These are phyloP conservation scores for Leptopilina boulardi DNA, from an alignment of 1,140 invertebrate species.

Conservation along the genomic window DNA sequence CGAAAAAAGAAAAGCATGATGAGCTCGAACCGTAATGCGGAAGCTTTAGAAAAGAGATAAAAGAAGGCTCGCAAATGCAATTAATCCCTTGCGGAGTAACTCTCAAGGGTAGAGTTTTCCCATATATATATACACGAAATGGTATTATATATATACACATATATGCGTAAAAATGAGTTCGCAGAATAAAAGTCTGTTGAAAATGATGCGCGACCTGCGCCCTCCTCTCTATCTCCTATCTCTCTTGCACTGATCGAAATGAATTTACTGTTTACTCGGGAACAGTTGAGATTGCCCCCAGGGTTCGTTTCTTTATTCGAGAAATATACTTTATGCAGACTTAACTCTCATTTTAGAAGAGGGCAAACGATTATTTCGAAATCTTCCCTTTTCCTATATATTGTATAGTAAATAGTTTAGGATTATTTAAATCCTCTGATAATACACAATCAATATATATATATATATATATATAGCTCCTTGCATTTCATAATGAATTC, in stretches of 20 bases:
- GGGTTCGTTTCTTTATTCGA: slow-evolving; percentile 44
- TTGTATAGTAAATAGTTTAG: slow-evolving; percentile 15
- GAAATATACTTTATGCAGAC: slow-evolving; percentile 46
- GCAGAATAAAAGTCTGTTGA: slow-evolving; percentile 47
- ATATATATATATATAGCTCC: background rate
- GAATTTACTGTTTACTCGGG: slow-evolving; percentile 63
- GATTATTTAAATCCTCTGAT: slow-evolving; percentile 13
- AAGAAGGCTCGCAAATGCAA: slow-evolving; percentile 57
- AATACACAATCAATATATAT: background rate
- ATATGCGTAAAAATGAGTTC: slow-evolving; percentile 44
- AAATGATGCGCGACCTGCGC: slow-evolving; percentile 43
- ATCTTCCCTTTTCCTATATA: slow-evolving; percentile 9
- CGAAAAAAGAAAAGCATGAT: slow-evolving; percentile 50
- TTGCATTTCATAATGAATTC: background rate
- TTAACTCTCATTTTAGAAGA: slow-evolving; percentile 45
- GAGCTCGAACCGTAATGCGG: slow-evolving; percentile 53
- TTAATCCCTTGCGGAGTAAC: slow-evolving; percentile 52
- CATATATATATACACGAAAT: slow-evolving; percentile 29
- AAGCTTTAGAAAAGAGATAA: slow-evolving; percentile 62
- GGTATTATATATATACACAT: slow-evolving; percentile 10
- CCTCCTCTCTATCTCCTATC: too few species aligned
- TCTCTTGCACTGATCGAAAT: slow-evolving; percentile 59
- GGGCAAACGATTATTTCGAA: slow-evolving; percentile 1
- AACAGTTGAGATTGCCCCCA: slow-evolving; percentile 42
- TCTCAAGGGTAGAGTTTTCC: slow-evolving; percentile 36